Evolutionary conservation across 1,140 invertebrate species (phyloP).

Genomic region (Pseudomyrmex concolor): DNA sequence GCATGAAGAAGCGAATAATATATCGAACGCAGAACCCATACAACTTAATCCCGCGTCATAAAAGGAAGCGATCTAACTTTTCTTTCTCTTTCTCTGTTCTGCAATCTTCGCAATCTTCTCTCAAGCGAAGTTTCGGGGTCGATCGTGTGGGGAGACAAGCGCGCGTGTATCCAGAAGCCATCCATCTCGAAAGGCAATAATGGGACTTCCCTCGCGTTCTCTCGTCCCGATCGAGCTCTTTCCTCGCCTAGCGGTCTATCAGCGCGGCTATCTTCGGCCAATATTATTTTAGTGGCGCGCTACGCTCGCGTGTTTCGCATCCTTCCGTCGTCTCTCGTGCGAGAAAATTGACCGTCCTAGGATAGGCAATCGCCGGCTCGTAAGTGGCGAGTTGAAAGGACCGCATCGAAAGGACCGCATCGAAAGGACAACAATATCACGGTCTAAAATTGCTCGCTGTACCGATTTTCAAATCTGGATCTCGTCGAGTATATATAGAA

Average conservation of each 20-base stretch:
- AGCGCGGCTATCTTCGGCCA: slow-evolving; percentile 61
- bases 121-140: slow-evolving; percentile 20
- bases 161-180: slow-evolving; percentile 56
- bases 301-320: slow-evolving; percentile 32
- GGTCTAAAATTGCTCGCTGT: slow-evolving; percentile 25
- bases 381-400: slow-evolving; percentile 27
- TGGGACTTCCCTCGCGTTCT: slow-evolving; percentile 49
- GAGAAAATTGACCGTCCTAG: slow-evolving; percentile 59
- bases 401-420: neutral
- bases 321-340: neutral
- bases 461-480: slow-evolving; percentile 3
- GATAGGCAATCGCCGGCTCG: slow-evolving; percentile 21
- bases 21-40: neutral
- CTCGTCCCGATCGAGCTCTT: neutral
- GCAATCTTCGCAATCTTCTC: slow-evolving; percentile 27
- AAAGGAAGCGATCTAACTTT: slow-evolving; percentile 5
- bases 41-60: neutral
- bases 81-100: neutral
- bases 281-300: slow-evolving; percentile 68
- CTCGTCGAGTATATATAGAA: neutral
- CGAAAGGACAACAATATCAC: slow-evolving; percentile 22
- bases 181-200: slow-evolving; percentile 74
- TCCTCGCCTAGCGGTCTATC: slow-evolving; percentile 54
- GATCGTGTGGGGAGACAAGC: neutral
- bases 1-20: neutral